Evolutionary conservation across 1,140 invertebrate genomes (phyloP).

Genomic region (Pristionchus pacificus): DNA sequence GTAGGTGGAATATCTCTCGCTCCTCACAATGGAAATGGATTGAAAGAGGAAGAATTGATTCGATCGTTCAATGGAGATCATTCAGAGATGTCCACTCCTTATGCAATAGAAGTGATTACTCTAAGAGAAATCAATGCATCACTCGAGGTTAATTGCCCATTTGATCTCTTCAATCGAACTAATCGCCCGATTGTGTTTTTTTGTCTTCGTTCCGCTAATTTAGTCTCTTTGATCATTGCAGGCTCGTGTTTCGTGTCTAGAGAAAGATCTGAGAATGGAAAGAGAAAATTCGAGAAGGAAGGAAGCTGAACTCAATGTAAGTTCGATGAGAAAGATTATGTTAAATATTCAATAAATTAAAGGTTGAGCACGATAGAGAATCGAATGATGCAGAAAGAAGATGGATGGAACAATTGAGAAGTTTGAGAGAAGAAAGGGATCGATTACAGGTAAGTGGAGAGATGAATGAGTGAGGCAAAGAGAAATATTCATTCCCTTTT

Average conservation of each 20-base stretch:
- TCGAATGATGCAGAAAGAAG: background rate
- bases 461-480: slow-evolving; percentile 7
- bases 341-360: background rate
- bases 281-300: background rate
- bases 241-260: background rate
- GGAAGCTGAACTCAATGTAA: background rate
- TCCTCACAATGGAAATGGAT: no score
- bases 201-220: no score
- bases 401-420: background rate
- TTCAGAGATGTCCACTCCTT: no score
- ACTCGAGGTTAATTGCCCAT: no score
- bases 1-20: no score
- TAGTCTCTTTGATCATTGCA: no score
- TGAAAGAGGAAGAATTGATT: no score
- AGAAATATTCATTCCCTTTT: background rate
- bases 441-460: background rate
- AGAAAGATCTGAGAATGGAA: background rate
- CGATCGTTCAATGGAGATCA: no score
- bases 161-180: no score
- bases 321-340: background rate
- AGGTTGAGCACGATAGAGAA: background rate
- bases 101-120: no score
- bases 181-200: no score
- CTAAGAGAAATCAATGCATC: no score
- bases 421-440: background rate